Evolutionary conservation across 2,797 vertebrate genomes (phyloP), one percentile per base, ranked within the genome.

Genomic region (Enteromius afrohamiltoni): DNA sequence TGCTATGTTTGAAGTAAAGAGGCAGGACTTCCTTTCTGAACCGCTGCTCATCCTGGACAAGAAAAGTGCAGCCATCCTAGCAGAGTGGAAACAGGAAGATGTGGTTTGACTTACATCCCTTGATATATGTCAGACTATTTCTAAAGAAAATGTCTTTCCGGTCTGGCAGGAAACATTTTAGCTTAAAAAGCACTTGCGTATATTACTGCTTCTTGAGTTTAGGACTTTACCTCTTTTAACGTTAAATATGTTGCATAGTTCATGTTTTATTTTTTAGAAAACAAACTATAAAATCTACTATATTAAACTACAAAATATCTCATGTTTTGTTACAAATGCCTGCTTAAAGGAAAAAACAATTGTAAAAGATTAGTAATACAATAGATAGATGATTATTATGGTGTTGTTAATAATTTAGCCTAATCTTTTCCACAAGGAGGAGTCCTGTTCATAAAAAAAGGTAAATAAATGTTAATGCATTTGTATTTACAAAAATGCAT

Each of bases 1-100:
- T 90, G 69, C 84, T 83, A 47, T 90, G 88, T 42, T 88, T 88
- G 74, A 86, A 90, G 80, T 88, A 89, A 14, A 89, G 79, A 1
- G 89, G 88, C 8, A 90, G 85, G 65, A 90, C 81, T 31, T 89
- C 85, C 29, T 82, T 89, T 29, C 87, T 79, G 69, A 89, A 89
- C 11, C 60, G 81, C 58, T 80, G 77, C 40, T 89, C 88, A 37
- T 89, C 77, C 37, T 81, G 79, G 40, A 90, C 88, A 37, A 85
- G 37, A 79, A 89, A 87, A 85, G 86, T 86, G 42, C 71, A 53
- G 85, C 88, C 88, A 77, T 87, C 80, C 88, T 88, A 84, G 80
- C 40, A 79, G 21, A 68, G 16, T 47, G 49, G 79, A 83, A 70
- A 75, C 55, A 77, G 47, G 19, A 19, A 53, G 53, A 45, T 73